Evolutionary conservation across 2,113 vertebrate species (phyloP).

Genomic region (Microtus pennsylvanicus): DNA sequence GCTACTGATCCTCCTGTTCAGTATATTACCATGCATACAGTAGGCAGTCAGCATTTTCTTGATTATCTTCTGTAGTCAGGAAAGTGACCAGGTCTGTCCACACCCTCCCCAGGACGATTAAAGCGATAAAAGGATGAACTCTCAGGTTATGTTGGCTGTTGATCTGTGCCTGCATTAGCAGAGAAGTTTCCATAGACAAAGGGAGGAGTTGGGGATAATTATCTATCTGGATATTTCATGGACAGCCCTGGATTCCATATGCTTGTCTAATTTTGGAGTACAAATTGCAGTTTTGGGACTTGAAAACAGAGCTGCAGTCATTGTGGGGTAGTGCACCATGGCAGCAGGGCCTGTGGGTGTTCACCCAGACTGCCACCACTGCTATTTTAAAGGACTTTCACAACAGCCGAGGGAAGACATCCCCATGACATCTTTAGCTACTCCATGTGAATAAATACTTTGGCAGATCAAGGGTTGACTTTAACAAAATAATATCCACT

Average conservation of each 20-base stretch:
- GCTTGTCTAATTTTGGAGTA: slow-evolving; percentile 42
- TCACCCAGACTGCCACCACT: not conserved
- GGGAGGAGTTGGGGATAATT: not conserved
- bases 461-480: not conserved
- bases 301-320: not conserved
- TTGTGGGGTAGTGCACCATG: not conserved
- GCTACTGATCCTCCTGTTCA: slow-evolving; percentile 15
- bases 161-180: not conserved
- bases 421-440: not conserved
- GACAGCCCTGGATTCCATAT: not conserved
- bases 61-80: slow-evolving; percentile 35
- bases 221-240: not conserved
- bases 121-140: not conserved
- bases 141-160: not conserved
- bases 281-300: not conserved
- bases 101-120: slow-evolving; percentile 20
- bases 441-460: not conserved
- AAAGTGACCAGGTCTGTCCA: slow-evolving; percentile 22
- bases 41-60: slow-evolving; percentile 71
- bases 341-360: not conserved
- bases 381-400: not conserved
- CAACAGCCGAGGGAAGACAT: not conserved
- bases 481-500: slow-evolving; percentile 10
- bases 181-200: not conserved
- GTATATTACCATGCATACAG: not conserved